These are phyloP conservation scores for Tachuris rubrigastra DNA, from an alignment of 2,113 vertebrate genomes.

Conservation along the genomic window DNA sequence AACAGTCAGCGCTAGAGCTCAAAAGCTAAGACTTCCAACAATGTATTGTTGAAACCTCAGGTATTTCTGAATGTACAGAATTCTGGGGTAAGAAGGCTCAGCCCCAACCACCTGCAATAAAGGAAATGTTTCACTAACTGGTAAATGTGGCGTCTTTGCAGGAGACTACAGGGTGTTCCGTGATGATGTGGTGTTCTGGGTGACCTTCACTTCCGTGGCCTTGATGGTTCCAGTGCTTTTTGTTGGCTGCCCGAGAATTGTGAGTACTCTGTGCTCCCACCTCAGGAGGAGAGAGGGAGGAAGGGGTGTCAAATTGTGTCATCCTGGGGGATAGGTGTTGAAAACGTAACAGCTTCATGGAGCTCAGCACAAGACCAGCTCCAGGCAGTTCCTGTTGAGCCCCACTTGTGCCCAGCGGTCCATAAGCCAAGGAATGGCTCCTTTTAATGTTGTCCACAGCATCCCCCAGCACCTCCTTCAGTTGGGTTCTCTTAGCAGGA, in stretches of 20 bases:
- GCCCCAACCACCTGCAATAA: background rate
- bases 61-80: background rate
- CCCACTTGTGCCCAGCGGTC: background rate
- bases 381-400: background rate
- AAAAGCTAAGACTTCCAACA: background rate
- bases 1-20: background rate
- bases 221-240: conserved; percentile 82
- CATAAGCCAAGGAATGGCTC: background rate
- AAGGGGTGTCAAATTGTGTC: accelerated
- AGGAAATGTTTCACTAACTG: background rate
- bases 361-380: background rate
- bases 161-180: conserved; percentile 84
- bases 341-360: background rate
- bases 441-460: background rate
- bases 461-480: background rate
- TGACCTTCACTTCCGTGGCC: conserved; percentile 82
- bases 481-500: background rate
- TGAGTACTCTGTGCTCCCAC: conserved; percentile 60
- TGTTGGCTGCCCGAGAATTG: conserved; percentile 87
- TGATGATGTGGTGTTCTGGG: conserved; percentile 86
- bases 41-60: background rate
- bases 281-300: background rate
- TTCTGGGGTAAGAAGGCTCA: background rate
- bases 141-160: conserved; percentile 49
- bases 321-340: background rate